Percentiles rank a stretch among this genome's conserved stretches.
Evolutionary conservation across 2,113 vertebrate species (phyloP).

Genomic region (Apteryx mantelli): DNA sequence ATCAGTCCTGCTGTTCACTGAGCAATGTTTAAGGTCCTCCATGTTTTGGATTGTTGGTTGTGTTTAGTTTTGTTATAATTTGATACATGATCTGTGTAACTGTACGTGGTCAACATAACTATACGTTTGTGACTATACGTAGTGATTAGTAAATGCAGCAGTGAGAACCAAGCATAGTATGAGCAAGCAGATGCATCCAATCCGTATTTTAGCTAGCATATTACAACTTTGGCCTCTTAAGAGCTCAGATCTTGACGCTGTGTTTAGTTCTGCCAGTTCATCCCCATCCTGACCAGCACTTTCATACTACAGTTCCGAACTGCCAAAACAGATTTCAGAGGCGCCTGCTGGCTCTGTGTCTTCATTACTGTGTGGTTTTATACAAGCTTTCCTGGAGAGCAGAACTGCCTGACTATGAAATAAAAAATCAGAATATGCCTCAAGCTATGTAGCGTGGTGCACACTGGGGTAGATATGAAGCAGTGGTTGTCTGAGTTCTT

Average conservation of each 20-base stretch:
- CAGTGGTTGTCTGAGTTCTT: background rate
- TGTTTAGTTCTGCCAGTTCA: background rate
- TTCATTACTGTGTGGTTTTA: background rate
- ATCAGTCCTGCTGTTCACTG: background rate
- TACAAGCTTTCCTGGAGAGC: background rate
- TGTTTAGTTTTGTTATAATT: background rate
- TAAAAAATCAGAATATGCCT: background rate
- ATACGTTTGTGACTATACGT: background rate
- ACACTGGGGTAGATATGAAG: accelerated
- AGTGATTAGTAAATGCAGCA: background rate
- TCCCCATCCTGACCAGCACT: background rate
- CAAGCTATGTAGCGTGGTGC: accelerated
- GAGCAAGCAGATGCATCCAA: background rate
- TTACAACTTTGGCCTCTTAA: background rate
- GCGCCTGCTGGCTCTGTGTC: background rate
- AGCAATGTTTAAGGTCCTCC: accelerated
- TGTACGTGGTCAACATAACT: background rate
- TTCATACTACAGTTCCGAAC: background rate
- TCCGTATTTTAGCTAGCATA: accelerated
- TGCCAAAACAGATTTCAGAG: background rate
- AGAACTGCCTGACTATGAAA: background rate
- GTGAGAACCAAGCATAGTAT: background rate
- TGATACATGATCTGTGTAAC: background rate
- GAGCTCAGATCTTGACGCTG: background rate
- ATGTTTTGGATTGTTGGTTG: background rate